These are phyloP conservation scores for Porites lobata DNA, from an alignment of 92 coral and sea anemone species.

Conservation along the genomic window DNA sequence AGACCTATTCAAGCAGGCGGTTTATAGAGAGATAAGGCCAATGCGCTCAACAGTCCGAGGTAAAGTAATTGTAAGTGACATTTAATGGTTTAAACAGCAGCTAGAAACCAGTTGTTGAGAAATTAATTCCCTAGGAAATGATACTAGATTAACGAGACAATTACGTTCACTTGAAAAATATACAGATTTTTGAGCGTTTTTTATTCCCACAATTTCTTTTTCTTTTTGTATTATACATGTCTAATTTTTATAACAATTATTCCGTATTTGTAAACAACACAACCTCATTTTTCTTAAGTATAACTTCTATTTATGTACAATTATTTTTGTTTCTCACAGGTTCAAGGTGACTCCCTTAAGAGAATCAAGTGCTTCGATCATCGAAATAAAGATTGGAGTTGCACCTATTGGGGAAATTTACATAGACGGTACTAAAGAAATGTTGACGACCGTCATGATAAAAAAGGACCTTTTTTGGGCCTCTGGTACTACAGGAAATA, in stretches of 20 bases:
- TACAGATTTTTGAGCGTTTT: no score
- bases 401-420: neutral
- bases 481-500: neutral
- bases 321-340: neutral
- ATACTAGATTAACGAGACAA: neutral
- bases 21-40: slow-evolving; percentile 2
- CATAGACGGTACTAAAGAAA: neutral
- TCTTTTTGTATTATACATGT: neutral
- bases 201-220: neutral
- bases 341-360: neutral
- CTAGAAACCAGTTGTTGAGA: slow-evolving; percentile 1
- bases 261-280: neutral
- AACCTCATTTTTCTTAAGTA: neutral
- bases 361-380: neutral
- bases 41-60: slow-evolving; percentile 5
- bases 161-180: no score
- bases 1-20: slow-evolving; percentile 4
- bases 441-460: neutral
- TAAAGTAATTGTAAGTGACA: neutral
- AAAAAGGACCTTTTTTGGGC: slow-evolving; percentile 2
- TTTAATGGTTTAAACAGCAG: slow-evolving; percentile 2
- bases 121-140: neutral
- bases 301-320: neutral
- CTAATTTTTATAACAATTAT: no score
- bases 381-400: neutral